Evolutionary conservation across 2,797 vertebrate genomes (phyloP), one percentile per base, ranked within the genome.

Genomic region (Pipistrellus pygmaeus): DNA sequence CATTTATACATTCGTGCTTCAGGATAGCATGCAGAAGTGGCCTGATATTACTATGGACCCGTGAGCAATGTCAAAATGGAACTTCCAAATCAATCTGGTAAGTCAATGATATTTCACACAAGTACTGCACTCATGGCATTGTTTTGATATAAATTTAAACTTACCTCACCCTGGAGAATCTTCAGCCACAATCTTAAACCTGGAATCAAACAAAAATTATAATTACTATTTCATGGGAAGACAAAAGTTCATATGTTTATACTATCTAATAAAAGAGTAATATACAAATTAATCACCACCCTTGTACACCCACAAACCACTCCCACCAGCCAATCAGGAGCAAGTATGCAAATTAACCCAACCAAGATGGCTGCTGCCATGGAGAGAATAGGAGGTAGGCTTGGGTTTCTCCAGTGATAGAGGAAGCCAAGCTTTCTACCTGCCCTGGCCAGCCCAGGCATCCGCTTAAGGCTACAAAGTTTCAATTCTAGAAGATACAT

Each of bases 121-220:
- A 71, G 13, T 85, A 55, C 78, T 82, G 71, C 20, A 88, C 6
- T 78, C 20, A 64, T 15, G 27, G 10, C 8, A 23, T 71, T 55
- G 4, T 83, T 95, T 75, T 82, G 46, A 76, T 46, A 35, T 84
- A 11, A 80, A 83, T 81, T 93, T 94, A 78, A 85, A 83, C n/a
- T 78, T 82, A 64, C 9, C 18, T 95, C 25, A 68, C 23, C 5
- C 6, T 66, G n/a, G 53, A 86, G 35, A 83, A 82, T 69, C 32
- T 80, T 91, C 64, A 92, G 32, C 15, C 30, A 64, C 3, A 89
- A 85, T 55, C 25, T 77, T 46, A 94, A 90, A 90, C 9, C 25
- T 62, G n/a, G 30, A 91, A 30, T 86, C 73, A 92, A 88, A 69
- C 46, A 69, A 85, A 80, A 88, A 71, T 75, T 88, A 38, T 66